A percentile compares a stretch with the other conserved stretches of the same genome.
Evolutionary conservation across 2,888 invertebrate genomes (phyloP).

Genomic region (Thelaira solivaga): DNA sequence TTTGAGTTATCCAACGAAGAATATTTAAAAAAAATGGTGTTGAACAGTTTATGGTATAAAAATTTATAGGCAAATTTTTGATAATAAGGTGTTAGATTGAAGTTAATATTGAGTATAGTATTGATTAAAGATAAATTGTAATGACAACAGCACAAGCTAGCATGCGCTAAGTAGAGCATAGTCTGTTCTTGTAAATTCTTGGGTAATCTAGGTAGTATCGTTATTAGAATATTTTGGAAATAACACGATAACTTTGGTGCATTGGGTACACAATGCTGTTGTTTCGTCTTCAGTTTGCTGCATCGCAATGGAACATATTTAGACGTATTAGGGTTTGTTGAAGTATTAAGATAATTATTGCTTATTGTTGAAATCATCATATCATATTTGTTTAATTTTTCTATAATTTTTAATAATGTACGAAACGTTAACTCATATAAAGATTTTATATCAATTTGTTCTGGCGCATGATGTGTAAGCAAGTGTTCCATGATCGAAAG

Average conservation of each 20-base stretch:
- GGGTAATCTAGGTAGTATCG: conserved; percentile 67
- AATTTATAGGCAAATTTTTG: conserved; percentile 73
- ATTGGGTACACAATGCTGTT: conserved; percentile 67
- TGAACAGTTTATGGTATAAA: conserved; percentile 70
- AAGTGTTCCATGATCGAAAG: conserved; percentile 68
- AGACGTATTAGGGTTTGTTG: conserved; percentile 17
- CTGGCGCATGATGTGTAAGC: conserved; percentile 51
- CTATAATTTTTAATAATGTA: conserved; percentile 70
- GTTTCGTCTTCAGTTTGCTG: conserved; percentile 65
- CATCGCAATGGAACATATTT: conserved; percentile 60
- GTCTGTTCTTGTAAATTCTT: conserved; percentile 69
- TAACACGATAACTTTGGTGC: conserved; percentile 69
- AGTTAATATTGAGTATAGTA: conserved; percentile 68
- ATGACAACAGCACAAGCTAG: conserved; percentile 75
- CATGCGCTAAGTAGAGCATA: conserved; percentile 70
- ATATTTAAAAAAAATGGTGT: conserved; percentile 70
- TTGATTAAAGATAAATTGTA: conserved; percentile 69
- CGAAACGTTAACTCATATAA: conserved; percentile 63
- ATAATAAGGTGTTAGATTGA: conserved; percentile 65
- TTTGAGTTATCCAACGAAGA: conserved; percentile 11
- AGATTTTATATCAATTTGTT: conserved; percentile 36
- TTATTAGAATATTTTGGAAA: conserved; percentile 73
- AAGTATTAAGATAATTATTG: conserved; percentile 14
- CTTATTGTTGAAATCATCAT: conserved; percentile 51
- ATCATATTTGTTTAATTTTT: conserved; percentile 70